Base-by-base conservation (phyloP, 2,888 invertebrate genomes). In the Thyatira batis region DNA sequence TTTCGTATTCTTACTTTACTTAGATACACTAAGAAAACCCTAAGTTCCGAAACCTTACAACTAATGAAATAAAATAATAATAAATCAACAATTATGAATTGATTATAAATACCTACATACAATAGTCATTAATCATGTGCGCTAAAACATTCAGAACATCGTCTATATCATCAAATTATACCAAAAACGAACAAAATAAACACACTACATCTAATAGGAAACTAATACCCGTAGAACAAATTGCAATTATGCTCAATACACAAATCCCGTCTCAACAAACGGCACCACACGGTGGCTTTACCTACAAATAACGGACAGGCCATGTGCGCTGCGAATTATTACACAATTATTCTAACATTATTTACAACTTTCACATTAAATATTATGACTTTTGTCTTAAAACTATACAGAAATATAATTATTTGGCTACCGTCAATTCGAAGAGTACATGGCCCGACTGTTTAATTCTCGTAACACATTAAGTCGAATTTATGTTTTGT, bases 151-250 rank as follows among this genome's bases (percentile, higher is more conserved):
- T 72, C 61, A 73, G 78, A 84, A 85, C 82, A 82, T 78, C 69
- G 71, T 70, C 65, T 68, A 68, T 71, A 73, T 70, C 65, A 67
- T 75, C 72, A 71, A 79, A 78, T 79, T 71, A 78, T 73, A 76
- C 76, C 71, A 73, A 85, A 39, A 86, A 87, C 85, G 78, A 84
- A 75, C 70, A 82, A 87, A 88, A 85, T 82, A 89, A 87, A 85
- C 81, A 83, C 76, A 77, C 84, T 91, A 91, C 78, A 82, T 67
- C 91, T 92, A 92, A 75, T 92, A 92, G 92, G 92, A 91, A 92
- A 92, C 92, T 90, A 92, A 92, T 92, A 92, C 92, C 92, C 92
- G 92, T 92, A 92, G 80, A 89, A 87, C 84, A 85, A 87, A 92
- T 92, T 92, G 92, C 92, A 78, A 80, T 72, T 74, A 80, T 73